phyloP scores from a whole-genome alignment of 2,888 invertebrate genomes.

The Cheilosia vulpina region DNA sequence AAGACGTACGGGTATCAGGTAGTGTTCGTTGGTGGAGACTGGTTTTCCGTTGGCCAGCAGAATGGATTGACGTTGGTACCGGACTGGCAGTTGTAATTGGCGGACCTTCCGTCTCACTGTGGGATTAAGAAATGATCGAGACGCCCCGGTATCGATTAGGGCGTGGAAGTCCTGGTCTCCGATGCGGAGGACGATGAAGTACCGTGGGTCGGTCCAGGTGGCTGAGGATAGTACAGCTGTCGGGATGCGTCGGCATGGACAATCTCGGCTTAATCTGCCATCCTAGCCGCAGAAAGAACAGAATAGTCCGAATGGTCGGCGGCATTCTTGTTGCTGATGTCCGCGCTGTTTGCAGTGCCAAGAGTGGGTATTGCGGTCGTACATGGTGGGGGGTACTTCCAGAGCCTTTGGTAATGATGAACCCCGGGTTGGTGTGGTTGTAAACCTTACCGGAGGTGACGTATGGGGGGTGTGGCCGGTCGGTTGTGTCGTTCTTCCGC shows the following conservation, averaged over 20 bases:
- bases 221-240: no score
- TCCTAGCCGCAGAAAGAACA: not conserved
- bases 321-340: not conserved
- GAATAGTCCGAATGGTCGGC: not conserved
- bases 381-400: not conserved
- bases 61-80: not conserved
- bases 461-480: no score
- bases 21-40: no score
- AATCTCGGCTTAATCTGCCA: no score
- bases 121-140: not conserved
- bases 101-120: not conserved
- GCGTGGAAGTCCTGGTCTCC: not conserved
- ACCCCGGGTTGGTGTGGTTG: not conserved
- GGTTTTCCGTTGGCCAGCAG: no score
- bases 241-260: no score
- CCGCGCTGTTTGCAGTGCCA: not conserved
- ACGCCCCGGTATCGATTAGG: not conserved
- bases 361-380: not conserved
- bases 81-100: not conserved
- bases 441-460: no score
- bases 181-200: not conserved
- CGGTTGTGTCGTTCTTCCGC: no score
- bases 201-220: not conserved
- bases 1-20: no score
- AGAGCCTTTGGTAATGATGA: not conserved